These are phyloP conservation scores for Chloroceryle inda DNA, from an alignment of 2,797 vertebrate species.

Conservation along the genomic window DNA sequence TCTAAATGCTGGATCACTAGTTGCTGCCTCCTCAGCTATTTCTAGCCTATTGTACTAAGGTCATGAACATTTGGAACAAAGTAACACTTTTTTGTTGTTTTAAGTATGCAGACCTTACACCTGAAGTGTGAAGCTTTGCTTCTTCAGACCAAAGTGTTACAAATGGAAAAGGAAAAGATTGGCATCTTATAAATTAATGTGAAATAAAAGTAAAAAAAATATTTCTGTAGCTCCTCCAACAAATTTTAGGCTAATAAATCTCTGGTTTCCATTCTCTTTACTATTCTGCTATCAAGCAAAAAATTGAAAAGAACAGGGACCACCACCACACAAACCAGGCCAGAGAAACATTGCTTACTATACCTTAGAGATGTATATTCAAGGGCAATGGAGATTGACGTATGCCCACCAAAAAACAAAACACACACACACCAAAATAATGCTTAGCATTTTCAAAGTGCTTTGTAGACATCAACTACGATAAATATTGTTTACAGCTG, in stretches of 20 bases:
- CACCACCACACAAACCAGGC: background rate
- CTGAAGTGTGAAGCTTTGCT: background rate
- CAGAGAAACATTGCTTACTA: accelerated
- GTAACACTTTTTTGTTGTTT: background rate
- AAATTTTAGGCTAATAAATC: background rate
- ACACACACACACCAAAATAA: background rate
- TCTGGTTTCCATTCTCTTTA: background rate
- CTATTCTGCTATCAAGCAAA: background rate
- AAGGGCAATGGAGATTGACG: background rate
- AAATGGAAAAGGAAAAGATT: background rate
- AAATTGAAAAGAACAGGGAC: background rate
- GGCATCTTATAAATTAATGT: background rate
- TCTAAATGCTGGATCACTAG: background rate
- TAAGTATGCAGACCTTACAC: background rate
- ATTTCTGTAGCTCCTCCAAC: background rate
- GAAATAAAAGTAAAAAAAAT: background rate
- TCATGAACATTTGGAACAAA: background rate
- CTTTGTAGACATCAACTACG: background rate
- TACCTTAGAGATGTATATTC: background rate
- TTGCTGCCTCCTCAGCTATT: background rate
- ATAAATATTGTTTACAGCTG: background rate
- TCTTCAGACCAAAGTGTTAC: background rate
- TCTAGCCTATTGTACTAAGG: background rate
- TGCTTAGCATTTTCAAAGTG: background rate
- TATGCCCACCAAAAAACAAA: background rate